These are phyloP conservation scores for Tiphia femorata DNA, from an alignment of 2,888 invertebrate genomes.

Conservation along the genomic window DNA sequence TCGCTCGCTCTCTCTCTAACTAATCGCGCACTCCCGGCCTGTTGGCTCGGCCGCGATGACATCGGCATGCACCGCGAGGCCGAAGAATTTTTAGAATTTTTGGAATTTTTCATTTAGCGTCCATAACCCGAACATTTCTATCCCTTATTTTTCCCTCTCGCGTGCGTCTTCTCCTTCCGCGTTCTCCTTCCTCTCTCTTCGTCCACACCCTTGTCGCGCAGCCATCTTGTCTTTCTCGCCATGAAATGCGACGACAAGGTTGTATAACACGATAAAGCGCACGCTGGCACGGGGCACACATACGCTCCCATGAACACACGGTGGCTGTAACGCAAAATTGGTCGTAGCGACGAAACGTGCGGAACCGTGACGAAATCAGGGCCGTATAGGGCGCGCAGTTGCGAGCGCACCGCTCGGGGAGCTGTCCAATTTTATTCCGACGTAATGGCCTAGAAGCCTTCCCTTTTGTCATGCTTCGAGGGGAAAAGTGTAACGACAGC, in stretches of 20 bases:
- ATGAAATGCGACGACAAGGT: slow-evolving; percentile 29
- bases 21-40: too few relatives aligned
- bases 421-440: slow-evolving; percentile 39
- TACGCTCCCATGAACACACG: too few relatives aligned
- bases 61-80: too few relatives aligned
- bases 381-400: not conserved
- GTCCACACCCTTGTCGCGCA: not conserved
- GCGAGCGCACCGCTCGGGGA: not conserved
- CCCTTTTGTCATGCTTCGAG: slow-evolving; percentile 1
- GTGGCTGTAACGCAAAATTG: slow-evolving; percentile 45
- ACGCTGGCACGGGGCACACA: slow-evolving; percentile 17
- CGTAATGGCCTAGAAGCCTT: slow-evolving; percentile 22
- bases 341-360: slow-evolving; percentile 20
- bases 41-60: too few relatives aligned
- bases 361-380: slow-evolving; percentile 27
- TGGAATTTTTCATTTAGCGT: too few relatives aligned
- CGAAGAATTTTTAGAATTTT: too few relatives aligned
- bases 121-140: too few relatives aligned
- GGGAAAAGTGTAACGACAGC: not conserved
- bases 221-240: slow-evolving; percentile 20
- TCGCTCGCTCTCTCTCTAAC: too few relatives aligned
- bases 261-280: slow-evolving; percentile 23
- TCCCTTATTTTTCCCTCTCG: not conserved
- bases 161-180: not conserved
- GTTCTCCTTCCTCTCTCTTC: not conserved